phyloP scores from a whole-genome alignment of 2,113 vertebrate genomes.

The Potamarius usumacintae region DNA sequence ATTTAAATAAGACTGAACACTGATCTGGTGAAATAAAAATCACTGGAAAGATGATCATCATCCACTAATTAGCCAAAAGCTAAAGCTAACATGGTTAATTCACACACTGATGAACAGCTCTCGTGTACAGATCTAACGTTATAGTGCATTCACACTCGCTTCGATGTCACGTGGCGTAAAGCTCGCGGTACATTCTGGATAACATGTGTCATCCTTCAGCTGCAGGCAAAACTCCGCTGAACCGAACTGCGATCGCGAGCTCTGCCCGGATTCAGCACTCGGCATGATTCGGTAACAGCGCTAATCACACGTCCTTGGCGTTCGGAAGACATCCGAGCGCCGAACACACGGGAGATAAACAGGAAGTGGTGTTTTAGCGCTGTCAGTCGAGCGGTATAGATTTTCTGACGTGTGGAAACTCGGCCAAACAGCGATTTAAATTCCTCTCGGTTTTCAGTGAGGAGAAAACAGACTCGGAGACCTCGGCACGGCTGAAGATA shows the following conservation, averaged over 20 bases:
- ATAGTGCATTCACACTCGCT: no score
- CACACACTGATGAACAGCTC: neutral
- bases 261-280: no score
- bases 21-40: neutral
- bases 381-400: constrained; percentile 12
- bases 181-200: neutral
- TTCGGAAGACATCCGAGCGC: neutral
- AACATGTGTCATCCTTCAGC: neutral
- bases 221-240: neutral
- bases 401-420: neutral
- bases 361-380: constrained; percentile 25
- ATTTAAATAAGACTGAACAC: neutral
- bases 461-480: neutral
- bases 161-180: neutral
- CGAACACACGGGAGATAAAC: constrained; percentile 7
- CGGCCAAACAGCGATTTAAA: constrained; percentile 17
- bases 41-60: neutral
- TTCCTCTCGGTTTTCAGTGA: constrained; percentile 25
- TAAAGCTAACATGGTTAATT: neutral
- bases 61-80: neutral
- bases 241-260: neutral
- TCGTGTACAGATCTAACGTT: neutral
- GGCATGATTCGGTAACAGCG: neutral
- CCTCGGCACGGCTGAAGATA: constrained; percentile 5
- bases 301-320: neutral